Evolutionary conservation across 2,113 vertebrate species (phyloP), one percentile per base, ranked within the genome.

Genomic region (Nettapus auritus): DNA sequence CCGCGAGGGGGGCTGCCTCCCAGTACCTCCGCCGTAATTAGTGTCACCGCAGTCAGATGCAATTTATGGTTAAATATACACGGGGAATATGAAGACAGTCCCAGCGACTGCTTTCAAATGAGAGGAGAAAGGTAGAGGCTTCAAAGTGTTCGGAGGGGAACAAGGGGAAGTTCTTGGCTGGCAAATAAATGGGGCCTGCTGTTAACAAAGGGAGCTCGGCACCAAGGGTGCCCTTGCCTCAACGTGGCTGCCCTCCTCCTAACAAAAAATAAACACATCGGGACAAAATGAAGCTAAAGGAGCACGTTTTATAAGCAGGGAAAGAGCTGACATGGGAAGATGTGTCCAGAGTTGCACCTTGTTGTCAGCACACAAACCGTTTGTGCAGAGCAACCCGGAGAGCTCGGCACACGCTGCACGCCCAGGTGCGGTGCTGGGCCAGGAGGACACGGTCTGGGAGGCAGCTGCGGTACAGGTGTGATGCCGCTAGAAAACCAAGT

Each of bases 21-120:
- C 91, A 98, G 96, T 57, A 86, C 95, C 96, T 97, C 96, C 50
- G 3, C 93, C 82, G 90, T 93, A 86, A 97, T 98, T 97, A 98
- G 94, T 75, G 92, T 97, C 98, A 97, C 91, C 1, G 14, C 92
- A 98, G 98, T 97, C 98, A 98, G 96, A 97, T 96, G 92, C 92
- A 97, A 98, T 98, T 97, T 97, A 44, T 73, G 81, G 96, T 96
- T 96, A 96, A 98, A 98, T 77, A 96, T 93, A 97, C 86, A 67
- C 9, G 16, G 82, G 94, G 86, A 95, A 91, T 89, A 94, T 74
- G 66, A 90, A 97, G 97, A 97, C 96, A 97, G 91, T 81, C 88
- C 82, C 68, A 93, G 87, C 1, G n/a, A 90, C 95, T 94, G 48
- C 80, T 95, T 96, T 90, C 94, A 93, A 96, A 96, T 79, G 94